Percentiles rank a stretch among this genome's conserved stretches.
phyloP scores from a whole-genome alignment of 2,888 invertebrate species.

The Lacanobia wlatinum region DNA sequence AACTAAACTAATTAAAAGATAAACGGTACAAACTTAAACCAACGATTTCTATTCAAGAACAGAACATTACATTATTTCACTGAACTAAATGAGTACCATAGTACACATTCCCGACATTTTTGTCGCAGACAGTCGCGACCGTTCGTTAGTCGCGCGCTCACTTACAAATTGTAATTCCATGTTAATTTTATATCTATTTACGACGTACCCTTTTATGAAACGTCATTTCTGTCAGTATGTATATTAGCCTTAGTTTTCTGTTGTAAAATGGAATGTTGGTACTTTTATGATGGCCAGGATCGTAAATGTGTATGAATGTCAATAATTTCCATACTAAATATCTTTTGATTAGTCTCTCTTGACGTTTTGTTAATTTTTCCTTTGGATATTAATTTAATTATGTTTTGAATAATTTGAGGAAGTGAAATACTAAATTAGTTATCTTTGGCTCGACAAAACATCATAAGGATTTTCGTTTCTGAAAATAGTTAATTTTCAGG shows the following conservation, averaged over 20 bases:
- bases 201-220: slow-evolving; percentile 72
- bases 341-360: slow-evolving; percentile 33
- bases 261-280: slow-evolving; percentile 57
- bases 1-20: slow-evolving; percentile 43
- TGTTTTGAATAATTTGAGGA: not conserved
- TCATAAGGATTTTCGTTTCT: no score
- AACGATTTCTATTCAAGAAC: slow-evolving; percentile 54
- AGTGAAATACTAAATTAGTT: not conserved
- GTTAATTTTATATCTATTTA: slow-evolving; percentile 84
- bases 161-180: slow-evolving; percentile 81
- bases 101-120: slow-evolving; percentile 63
- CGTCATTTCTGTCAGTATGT: slow-evolving; percentile 56
- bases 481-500: no score
- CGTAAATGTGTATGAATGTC: slow-evolving; percentile 58
- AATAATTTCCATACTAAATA: slow-evolving; percentile 59
- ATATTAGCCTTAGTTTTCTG: slow-evolving; percentile 57
- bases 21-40: slow-evolving; percentile 47
- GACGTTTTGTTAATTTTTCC: slow-evolving; percentile 28
- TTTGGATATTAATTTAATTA: slow-evolving; percentile 28
- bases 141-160: slow-evolving; percentile 65
- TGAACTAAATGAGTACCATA: slow-evolving; percentile 57
- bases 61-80: slow-evolving; percentile 59
- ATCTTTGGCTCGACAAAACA: no score
- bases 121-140: slow-evolving; percentile 53
- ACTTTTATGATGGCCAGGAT: slow-evolving; percentile 57